Conservation (phyloP, 2,113 vertebrate genomes). For the Melanocharis versteri region DNA sequence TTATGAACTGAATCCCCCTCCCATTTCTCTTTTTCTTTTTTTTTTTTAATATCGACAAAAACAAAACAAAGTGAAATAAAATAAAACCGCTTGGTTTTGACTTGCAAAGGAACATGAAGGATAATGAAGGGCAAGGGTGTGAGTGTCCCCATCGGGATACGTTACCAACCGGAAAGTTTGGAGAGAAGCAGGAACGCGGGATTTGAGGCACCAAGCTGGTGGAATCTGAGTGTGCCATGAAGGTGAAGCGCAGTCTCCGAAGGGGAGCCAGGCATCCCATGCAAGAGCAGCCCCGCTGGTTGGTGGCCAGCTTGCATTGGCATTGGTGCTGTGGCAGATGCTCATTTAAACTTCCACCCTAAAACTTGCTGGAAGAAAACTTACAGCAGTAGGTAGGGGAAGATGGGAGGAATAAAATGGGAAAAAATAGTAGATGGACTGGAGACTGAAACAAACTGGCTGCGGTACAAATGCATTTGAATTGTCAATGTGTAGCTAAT, state of each 20-base stretch:
- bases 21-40: rapidly evolving
- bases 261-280: slow-evolving; percentile 51
- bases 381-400: not conserved
- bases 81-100: not conserved
- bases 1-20: slow-evolving; percentile 59
- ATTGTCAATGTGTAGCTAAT: not conserved
- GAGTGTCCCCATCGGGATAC: not conserved
- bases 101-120: not conserved
- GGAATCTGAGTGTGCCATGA: slow-evolving; percentile 35
- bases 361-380: slow-evolving; percentile 54
- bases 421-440: not conserved
- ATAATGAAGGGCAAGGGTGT: not conserved
- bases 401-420: not conserved
- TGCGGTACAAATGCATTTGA: not conserved
- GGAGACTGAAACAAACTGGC: not conserved
- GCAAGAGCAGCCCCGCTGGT: slow-evolving; percentile 44
- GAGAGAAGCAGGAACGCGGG: slow-evolving; percentile 17
- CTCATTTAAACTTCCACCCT: slow-evolving; percentile 78
- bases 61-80: not conserved
- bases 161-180: slow-evolving; percentile 64
- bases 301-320: slow-evolving; percentile 31
- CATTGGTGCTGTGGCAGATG: slow-evolving; percentile 76
- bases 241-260: slow-evolving; percentile 37
- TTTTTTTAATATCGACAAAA: not conserved
- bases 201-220: slow-evolving; percentile 44